These are phyloP conservation scores for Spodoptera frugiperda DNA, from an alignment of 1,140 invertebrate species.

Conservation along the genomic window DNA sequence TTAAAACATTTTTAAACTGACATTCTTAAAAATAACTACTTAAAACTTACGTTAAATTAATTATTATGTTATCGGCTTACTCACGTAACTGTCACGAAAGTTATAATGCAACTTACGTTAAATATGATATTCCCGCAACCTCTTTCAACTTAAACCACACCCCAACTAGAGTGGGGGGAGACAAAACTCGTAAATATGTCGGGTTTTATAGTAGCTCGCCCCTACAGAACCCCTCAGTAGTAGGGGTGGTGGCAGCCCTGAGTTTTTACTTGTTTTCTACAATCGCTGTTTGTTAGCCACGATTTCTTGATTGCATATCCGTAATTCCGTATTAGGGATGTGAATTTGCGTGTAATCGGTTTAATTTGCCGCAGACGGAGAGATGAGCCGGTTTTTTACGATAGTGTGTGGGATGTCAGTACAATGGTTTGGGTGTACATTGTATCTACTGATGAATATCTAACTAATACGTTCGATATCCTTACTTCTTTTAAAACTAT, in stretches of 20 bases:
- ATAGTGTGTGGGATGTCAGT: too few relatives aligned
- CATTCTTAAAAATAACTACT: neutral
- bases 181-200: slow-evolving; percentile 79
- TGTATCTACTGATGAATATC: too few relatives aligned
- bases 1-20: too few relatives aligned
- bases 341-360: slow-evolving; percentile 21
- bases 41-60: too few relatives aligned
- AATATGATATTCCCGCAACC: neutral
- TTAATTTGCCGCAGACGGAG: neutral
- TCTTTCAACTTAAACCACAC: slow-evolving; percentile 53
- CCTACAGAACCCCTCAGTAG: slow-evolving; percentile 53
- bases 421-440: too few relatives aligned
- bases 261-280: slow-evolving; percentile 49
- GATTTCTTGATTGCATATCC: slow-evolving; percentile 68
- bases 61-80: too few relatives aligned
- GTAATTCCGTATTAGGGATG: slow-evolving; percentile 51
- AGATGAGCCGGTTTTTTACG: too few relatives aligned
- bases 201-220: slow-evolving; percentile 75
- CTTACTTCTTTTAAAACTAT: too few relatives aligned
- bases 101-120: too few relatives aligned
- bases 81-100: too few relatives aligned
- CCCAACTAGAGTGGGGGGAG: slow-evolving; percentile 59
- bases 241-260: slow-evolving; percentile 56
- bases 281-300: slow-evolving; percentile 57
- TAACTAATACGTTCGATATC: too few relatives aligned